These are phyloP conservation scores for Drosophila oshimai DNA, from an alignment of 1,140 invertebrate genomes.

Conservation along the genomic window DNA sequence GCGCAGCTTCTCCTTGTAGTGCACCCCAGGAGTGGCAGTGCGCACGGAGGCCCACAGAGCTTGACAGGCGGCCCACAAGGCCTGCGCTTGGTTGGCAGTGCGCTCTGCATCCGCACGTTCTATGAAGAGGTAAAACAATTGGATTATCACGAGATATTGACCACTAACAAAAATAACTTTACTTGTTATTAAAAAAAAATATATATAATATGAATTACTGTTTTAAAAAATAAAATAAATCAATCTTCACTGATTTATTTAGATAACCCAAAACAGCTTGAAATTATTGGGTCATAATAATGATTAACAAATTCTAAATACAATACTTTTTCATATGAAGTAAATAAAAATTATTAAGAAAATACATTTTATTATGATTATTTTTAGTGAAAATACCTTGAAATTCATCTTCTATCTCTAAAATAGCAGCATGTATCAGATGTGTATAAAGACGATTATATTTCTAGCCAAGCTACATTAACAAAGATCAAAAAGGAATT, in stretches of 20 bases:
- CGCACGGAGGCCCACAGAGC: conserved; percentile 91
- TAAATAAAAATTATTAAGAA: too few relatives aligned
- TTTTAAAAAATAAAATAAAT: not conserved
- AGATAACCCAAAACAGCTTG: too few relatives aligned
- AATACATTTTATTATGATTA: too few relatives aligned
- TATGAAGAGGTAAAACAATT: conserved; percentile 68
- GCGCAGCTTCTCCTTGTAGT: conserved; percentile 85
- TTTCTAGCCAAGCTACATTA: conserved; percentile 15
- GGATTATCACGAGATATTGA: too few relatives aligned
- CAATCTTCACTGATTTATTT: too few relatives aligned
- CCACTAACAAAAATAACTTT: too few relatives aligned
- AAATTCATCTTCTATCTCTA: conserved; percentile 81
- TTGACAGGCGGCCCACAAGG: conserved; percentile 96
- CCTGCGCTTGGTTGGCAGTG: conserved; percentile 90
- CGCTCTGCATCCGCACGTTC: conserved; percentile 91
- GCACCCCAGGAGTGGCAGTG: conserved; percentile 84
- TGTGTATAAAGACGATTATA: conserved; percentile 3
- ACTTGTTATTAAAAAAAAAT: not conserved
- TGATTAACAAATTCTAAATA: too few relatives aligned
- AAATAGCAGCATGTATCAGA: conserved; percentile 47
- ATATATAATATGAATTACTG: not conserved
- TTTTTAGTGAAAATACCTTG: conserved; percentile 61
- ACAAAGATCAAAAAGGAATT: not conserved
- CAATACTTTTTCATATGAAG: too few relatives aligned
- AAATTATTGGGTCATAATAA: too few relatives aligned